Percentiles rank a stretch among this genome's conserved stretches.
Evolutionary conservation across 2,113 vertebrate genomes (phyloP).

Genomic region (Macroglossus sobrinus): DNA sequence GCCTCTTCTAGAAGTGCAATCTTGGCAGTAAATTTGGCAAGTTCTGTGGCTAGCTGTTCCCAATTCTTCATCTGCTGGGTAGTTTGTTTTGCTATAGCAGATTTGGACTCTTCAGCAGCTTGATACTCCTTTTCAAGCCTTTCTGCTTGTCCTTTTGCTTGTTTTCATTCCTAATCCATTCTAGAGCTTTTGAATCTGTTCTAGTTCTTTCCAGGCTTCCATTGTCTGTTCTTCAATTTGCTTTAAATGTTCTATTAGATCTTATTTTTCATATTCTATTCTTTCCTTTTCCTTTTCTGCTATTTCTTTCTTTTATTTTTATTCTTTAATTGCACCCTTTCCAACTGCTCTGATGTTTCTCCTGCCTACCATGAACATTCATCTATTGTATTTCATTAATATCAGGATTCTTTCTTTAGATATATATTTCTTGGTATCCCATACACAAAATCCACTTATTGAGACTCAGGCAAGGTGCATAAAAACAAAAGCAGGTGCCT

Average conservation of each 20-base stretch:
- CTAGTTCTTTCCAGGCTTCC: no score
- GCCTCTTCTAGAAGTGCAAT: slow-evolving; percentile 94
- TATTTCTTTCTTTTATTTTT: no score
- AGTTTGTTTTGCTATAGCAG: slow-evolving; percentile 91
- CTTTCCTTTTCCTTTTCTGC: no score
- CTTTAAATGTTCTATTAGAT: no score
- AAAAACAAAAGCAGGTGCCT: slow-evolving; percentile 96
- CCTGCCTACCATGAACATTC: slow-evolving; percentile 97
- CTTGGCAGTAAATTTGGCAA: slow-evolving; percentile 96
- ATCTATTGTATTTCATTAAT: slow-evolving; percentile 99
- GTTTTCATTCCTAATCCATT: slow-evolving; percentile 93
- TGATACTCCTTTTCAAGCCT: slow-evolving; percentile 90
- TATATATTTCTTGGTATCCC: slow-evolving; percentile 98
- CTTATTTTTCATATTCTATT: no score
- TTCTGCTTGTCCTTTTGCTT: slow-evolving; percentile 93
- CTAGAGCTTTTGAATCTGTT: slow-evolving; percentile 80
- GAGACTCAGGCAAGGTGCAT: slow-evolving; percentile 95
- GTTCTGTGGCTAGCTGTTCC: slow-evolving; percentile 95
- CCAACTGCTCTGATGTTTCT: slow-evolving; percentile 98
- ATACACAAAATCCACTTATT: slow-evolving; percentile 98
- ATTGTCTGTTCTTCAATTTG: slow-evolving; percentile 88
- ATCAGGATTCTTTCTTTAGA: slow-evolving; percentile 97
- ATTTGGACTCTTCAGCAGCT: slow-evolving; percentile 92
- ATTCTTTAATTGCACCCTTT: slow-evolving; percentile 81
- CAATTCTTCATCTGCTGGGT: slow-evolving; percentile 97